phyloP scores from a whole-genome alignment of 2,797 vertebrate genomes.

The Syndactyla subalaris region DNA sequence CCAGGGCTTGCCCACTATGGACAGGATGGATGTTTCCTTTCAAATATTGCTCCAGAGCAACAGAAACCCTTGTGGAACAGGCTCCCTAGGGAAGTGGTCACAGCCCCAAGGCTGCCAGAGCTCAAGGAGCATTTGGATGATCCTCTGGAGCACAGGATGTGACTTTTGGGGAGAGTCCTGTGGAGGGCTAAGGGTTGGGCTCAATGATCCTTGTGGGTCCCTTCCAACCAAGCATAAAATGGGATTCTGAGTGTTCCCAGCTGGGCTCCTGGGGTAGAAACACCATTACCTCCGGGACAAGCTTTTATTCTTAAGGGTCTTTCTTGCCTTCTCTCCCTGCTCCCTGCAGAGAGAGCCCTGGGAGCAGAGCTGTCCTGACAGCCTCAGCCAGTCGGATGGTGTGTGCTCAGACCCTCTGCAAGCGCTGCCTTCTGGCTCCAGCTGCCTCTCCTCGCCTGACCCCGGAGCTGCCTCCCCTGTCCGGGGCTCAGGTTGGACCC shows the following conservation, averaged over 20 bases:
- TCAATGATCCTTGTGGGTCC: background rate
- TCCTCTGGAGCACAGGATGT: background rate
- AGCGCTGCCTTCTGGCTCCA: slow-evolving; percentile 50
- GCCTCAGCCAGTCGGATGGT: slow-evolving; percentile 79
- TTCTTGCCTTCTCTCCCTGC: background rate
- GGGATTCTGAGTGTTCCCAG: background rate
- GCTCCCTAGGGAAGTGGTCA: background rate
- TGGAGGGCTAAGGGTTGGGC: background rate
- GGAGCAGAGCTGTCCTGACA: slow-evolving; percentile 83
- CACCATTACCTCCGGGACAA: background rate
- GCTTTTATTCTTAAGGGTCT: background rate
- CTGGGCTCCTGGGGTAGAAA: background rate
- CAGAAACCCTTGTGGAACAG: background rate
- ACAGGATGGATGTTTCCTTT: background rate
- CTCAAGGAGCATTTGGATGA: background rate
- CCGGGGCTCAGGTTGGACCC: slow-evolving; percentile 78
- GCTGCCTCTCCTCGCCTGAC: slow-evolving; percentile 81
- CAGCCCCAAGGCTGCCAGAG: background rate
- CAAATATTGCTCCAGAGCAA: background rate
- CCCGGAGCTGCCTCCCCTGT: slow-evolving; percentile 77
- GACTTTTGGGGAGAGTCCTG: too few species aligned
- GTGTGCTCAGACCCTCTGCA: slow-evolving; percentile 80
- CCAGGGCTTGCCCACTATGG: background rate
- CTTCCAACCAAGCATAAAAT: background rate
- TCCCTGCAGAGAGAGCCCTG: slow-evolving; percentile 86